Conservation (phyloP, 2,888 invertebrate species). For the Slavum lentiscoides region DNA sequence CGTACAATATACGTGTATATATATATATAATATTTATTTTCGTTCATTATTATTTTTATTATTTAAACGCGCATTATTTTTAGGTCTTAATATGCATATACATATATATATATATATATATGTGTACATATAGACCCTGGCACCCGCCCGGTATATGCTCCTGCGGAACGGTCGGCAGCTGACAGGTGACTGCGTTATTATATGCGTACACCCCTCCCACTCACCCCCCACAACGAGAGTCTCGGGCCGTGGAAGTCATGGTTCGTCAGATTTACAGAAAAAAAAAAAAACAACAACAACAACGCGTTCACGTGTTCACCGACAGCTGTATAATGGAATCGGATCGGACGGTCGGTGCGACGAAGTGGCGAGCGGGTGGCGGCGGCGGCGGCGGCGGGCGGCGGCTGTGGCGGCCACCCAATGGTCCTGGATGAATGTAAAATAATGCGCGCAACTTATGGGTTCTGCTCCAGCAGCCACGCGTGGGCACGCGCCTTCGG, state of each 20-base stretch:
- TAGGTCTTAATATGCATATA: conserved; percentile 9
- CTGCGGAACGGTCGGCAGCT: conserved; percentile 43
- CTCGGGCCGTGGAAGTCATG: conserved; percentile 46
- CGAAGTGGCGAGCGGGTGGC: neutral
- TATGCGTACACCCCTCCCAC: neutral
- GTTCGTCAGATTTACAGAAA: conserved; percentile 48
- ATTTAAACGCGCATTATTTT: conserved; percentile 24
- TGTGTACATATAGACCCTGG: no score
- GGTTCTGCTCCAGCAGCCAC: conserved; percentile 47
- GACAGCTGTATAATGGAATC: conserved; percentile 52
- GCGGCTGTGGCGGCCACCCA: neutral
- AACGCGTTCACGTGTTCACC: conserved; percentile 36
- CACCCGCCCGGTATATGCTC: neutral
- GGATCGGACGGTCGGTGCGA: conserved; percentile 1
- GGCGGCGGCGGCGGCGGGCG: no score
- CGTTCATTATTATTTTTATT: neutral
- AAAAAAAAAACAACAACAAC: neutral
- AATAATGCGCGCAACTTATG: conserved; percentile 49
- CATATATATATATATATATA: neutral
- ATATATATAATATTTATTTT: neutral
- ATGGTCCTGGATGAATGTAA: neutral
- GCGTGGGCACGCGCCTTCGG: conserved; percentile 46
- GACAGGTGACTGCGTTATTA: conserved; percentile 52
- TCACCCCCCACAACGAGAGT: neutral
- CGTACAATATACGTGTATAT: neutral